These are phyloP conservation scores for Coendou prehensilis DNA, from an alignment of 2,797 vertebrate species.

Conservation along the genomic window DNA sequence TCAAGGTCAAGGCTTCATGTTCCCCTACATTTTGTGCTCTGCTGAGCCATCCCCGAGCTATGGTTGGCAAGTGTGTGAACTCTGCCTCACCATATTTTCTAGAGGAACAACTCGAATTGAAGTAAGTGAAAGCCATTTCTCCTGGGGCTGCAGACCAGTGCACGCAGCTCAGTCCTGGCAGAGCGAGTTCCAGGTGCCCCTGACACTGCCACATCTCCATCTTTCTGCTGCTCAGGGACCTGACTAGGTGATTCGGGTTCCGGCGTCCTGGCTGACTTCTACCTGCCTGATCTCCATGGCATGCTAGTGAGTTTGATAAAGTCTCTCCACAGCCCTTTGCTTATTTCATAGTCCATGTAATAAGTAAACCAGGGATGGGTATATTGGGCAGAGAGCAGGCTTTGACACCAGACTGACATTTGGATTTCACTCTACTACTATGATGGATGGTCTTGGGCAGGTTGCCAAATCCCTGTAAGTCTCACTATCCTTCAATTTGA, in stretches of 20 bases:
- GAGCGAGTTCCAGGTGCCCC: neutral
- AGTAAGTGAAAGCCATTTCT: conserved; percentile 19
- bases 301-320: neutral
- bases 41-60: conserved; percentile 82
- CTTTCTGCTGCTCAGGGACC: neutral
- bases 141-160: neutral
- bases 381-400: neutral
- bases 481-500: neutral
- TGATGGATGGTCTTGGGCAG: neutral
- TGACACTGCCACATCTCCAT: accelerated
- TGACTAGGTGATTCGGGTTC: neutral
- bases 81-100: conserved; percentile 56
- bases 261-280: neutral
- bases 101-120: conserved; percentile 57
- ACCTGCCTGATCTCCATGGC: accelerated
- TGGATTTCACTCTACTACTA: neutral
- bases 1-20: conserved; percentile 79
- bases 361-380: neutral
- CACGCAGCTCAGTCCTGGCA: conserved; percentile 6
- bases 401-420: neutral
- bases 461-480: neutral
- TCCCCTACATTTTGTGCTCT: conserved; percentile 82
- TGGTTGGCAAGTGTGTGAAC: conserved; percentile 72
- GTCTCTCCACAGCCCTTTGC: neutral
- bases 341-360: neutral